Evolutionary conservation across 1,140 invertebrate species (phyloP).

Genomic region (Eurosta solidaginis): DNA sequence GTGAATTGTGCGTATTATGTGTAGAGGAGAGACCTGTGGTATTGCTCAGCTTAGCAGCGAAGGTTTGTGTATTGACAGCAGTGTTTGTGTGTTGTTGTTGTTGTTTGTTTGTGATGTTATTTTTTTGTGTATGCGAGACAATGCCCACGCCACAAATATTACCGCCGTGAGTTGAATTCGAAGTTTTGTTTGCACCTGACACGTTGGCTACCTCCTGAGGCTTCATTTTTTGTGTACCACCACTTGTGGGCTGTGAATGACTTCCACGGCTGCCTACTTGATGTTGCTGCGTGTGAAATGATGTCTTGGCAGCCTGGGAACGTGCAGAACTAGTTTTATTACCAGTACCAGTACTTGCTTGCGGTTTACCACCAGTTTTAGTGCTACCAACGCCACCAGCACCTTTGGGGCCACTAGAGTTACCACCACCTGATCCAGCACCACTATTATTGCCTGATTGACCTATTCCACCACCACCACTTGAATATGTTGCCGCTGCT

Average conservation of each 20-base stretch:
- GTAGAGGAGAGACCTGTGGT: not conserved
- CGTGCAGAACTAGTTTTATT: not conserved
- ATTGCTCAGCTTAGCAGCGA: slow-evolving; percentile 36
- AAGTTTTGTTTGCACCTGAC: not conserved
- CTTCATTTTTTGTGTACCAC: not conserved
- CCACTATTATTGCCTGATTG: not conserved
- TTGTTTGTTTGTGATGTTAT: not conserved
- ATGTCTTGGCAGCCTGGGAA: slow-evolving; percentile 37
- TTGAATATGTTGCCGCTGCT: slow-evolving; percentile 39
- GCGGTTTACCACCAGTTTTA: slow-evolving; percentile 28
- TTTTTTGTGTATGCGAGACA: not conserved
- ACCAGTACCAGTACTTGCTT: not conserved
- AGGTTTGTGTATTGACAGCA: slow-evolving; percentile 35
- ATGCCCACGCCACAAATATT: not conserved
- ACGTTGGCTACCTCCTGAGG: not conserved
- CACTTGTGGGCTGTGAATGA: not conserved
- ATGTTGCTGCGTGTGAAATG: slow-evolving; percentile 38
- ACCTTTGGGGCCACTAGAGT: not conserved
- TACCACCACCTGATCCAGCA: not conserved
- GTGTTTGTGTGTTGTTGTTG: slow-evolving; percentile 14
- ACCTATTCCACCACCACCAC: slow-evolving; percentile 32
- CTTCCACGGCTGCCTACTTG: slow-evolving; percentile 9
- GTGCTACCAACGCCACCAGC: not conserved
- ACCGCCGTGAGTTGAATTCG: not conserved
- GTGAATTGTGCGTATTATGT: slow-evolving; percentile 32